Evolutionary conservation across 2,888 invertebrate genomes (phyloP).

Genomic region (Graphium colonna): DNA sequence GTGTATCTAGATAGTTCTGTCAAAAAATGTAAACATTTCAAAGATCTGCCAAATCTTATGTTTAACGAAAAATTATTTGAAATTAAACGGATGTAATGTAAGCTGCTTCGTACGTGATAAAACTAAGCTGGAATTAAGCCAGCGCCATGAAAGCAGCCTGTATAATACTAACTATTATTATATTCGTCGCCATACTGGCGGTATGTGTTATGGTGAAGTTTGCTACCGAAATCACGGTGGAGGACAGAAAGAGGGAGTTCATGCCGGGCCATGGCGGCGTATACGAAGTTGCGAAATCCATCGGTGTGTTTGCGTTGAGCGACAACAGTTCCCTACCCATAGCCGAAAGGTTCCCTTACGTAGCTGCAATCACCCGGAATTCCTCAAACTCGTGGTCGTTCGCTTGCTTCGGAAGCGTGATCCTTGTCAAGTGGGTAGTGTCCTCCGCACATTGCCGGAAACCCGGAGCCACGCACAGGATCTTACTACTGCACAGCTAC

Average conservation of each 20-base stretch:
- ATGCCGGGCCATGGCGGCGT: constrained; percentile 33
- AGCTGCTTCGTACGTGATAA: no score
- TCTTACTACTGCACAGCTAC: constrained; percentile 54
- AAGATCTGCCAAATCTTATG: constrained; percentile 1
- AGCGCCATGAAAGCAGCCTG: constrained; percentile 57
- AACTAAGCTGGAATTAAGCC: no score
- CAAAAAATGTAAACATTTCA: not conserved
- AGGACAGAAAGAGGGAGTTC: constrained; percentile 45
- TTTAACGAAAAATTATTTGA: not conserved
- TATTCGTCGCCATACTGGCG: constrained; percentile 56
- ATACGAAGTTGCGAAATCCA: constrained; percentile 41
- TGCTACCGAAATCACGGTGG: constrained; percentile 60
- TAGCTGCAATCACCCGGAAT: constrained; percentile 58
- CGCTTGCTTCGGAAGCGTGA: constrained; percentile 59
- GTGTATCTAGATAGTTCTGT: not conserved
- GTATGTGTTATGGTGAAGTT: constrained; percentile 71
- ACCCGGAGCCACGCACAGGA: constrained; percentile 48
- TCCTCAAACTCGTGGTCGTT: constrained; percentile 49
- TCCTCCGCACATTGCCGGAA: constrained; percentile 61
- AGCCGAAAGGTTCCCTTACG: constrained; percentile 52
- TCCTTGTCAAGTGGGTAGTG: constrained; percentile 58
- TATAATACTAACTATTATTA: constrained; percentile 49
- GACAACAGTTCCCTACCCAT: constrained; percentile 37
- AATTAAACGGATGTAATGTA: no score
- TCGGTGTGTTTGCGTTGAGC: constrained; percentile 50